Conservation (phyloP, 1,140 invertebrate species). For the Ganaspis sp. region DNA sequence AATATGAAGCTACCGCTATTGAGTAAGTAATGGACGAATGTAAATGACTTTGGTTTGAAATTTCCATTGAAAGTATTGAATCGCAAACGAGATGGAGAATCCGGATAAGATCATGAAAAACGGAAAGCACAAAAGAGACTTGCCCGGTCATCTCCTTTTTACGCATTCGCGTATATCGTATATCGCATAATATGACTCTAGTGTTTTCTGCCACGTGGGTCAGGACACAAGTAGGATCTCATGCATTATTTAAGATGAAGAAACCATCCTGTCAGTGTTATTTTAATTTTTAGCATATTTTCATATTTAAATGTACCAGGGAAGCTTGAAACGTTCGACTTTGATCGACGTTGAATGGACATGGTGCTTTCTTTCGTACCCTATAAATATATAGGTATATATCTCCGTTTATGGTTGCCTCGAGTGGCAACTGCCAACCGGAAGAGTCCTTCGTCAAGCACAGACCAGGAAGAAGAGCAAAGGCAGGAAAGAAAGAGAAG, state of each 20-base stretch:
- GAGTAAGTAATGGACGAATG: constrained; percentile 2
- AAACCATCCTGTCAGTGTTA: constrained; percentile 57
- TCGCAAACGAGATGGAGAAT: constrained; percentile 18
- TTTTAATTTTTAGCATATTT: constrained; percentile 67
- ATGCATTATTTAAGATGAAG: constrained; percentile 67
- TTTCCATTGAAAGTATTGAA: constrained; percentile 15
- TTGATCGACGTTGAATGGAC: constrained; percentile 62
- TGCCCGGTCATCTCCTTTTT: constrained; percentile 16
- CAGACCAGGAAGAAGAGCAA: constrained; percentile 7
- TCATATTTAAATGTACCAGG: constrained; percentile 62
- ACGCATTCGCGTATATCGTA: constrained; percentile 15
- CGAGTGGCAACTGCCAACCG: constrained; percentile 47
- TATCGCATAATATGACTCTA: neutral
- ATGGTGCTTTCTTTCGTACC: constrained; percentile 40
- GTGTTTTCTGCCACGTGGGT: constrained; percentile 25
- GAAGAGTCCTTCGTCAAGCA: constrained; percentile 47
- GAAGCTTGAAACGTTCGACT: constrained; percentile 40
- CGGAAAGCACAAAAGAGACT: constrained; percentile 18
- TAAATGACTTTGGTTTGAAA: neutral
- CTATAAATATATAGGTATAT: constrained; percentile 27
- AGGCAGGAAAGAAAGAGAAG: neutral
- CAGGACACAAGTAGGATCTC: constrained; percentile 40
- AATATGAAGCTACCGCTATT: neutral
- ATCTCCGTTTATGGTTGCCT: constrained; percentile 25
- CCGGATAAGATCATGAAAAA: constrained; percentile 12